A percentile compares a stretch with the other conserved stretches of the same genome.
Conservation (phyloP, 1,140 invertebrate genomes). For the Zaprionus nigranus region DNA sequence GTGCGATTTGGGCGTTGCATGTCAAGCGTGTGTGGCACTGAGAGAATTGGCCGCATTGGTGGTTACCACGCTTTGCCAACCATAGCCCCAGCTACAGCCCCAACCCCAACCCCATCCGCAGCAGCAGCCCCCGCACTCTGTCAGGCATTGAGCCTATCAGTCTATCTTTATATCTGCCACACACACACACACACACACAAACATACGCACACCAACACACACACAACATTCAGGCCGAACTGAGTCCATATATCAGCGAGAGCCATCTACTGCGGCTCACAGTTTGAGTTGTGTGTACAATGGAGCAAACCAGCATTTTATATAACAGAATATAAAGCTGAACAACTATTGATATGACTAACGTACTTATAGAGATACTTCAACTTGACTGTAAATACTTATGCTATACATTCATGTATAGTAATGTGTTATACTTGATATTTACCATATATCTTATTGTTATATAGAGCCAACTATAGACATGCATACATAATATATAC, state of each 20-base stretch:
- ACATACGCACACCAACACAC: slow-evolving; percentile 26
- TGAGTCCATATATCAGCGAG: slow-evolving; percentile 21
- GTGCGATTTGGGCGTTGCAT: slow-evolving; percentile 45
- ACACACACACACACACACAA: slow-evolving; percentile 26
- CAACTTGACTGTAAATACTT: too few relatives aligned
- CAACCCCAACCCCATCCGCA: slow-evolving; percentile 12
- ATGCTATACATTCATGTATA: too few relatives aligned
- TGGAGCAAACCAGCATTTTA: not conserved
- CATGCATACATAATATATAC: too few relatives aligned
- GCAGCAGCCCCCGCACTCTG: slow-evolving; percentile 24
- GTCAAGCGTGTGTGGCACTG: slow-evolving; percentile 19
- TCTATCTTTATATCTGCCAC: slow-evolving; percentile 46
- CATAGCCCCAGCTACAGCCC: slow-evolving; percentile 16
- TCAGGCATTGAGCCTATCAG: slow-evolving; percentile 56
- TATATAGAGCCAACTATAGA: too few relatives aligned
- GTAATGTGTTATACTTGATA: too few relatives aligned
- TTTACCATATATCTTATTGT: too few relatives aligned
- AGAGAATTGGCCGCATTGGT: slow-evolving; percentile 54
- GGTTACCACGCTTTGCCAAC: slow-evolving; percentile 66
- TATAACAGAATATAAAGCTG: too few relatives aligned
- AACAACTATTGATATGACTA: too few relatives aligned
- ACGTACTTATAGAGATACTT: too few relatives aligned
- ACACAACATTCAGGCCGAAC: slow-evolving; percentile 1
- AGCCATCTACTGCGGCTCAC: slow-evolving; percentile 34
- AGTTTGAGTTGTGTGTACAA: slow-evolving; percentile 23